phyloP scores from a whole-genome alignment of 1,140 invertebrate genomes.

The Orchestia grillus region DNA sequence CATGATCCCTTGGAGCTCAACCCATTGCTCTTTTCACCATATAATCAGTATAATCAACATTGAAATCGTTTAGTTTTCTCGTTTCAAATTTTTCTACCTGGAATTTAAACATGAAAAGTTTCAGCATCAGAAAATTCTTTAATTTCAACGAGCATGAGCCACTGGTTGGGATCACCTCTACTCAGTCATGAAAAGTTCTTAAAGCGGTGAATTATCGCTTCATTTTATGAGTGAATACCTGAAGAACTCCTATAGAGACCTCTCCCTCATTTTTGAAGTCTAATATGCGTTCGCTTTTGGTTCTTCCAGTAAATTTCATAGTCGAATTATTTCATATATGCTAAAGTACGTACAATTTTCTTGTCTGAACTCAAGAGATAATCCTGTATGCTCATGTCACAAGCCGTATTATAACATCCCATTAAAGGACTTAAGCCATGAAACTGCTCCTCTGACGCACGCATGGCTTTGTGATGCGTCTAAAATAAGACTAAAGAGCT shows the following conservation, averaged over 20 bases:
- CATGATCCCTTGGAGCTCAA: no score
- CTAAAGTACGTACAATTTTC: not conserved
- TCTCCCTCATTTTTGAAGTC: not conserved
- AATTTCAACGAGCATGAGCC: no score
- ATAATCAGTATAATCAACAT: no score
- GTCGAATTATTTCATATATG: not conserved
- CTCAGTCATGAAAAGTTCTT: not conserved
- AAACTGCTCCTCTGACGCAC: not conserved
- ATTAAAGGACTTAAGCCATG: not conserved
- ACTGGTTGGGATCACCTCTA: not conserved
- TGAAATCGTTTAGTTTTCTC: no score
- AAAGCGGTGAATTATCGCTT: not conserved
- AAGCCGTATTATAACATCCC: not conserved
- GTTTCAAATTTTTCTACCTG: no score
- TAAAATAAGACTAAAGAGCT: conserved; percentile 10
- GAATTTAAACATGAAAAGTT: no score
- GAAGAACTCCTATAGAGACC: no score
- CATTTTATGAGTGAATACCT: not conserved
- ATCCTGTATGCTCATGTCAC: not conserved
- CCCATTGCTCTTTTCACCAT: no score
- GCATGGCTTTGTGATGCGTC: not conserved
- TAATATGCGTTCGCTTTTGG: not conserved
- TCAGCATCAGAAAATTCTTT: no score
- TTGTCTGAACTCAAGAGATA: not conserved
- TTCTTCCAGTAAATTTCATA: not conserved